Percentiles rank a stretch among this genome's conserved stretches.
These are phyloP conservation scores for Pseudomyrmex pallidus DNA, from an alignment of 1,140 invertebrate species.

Conservation along the genomic window DNA sequence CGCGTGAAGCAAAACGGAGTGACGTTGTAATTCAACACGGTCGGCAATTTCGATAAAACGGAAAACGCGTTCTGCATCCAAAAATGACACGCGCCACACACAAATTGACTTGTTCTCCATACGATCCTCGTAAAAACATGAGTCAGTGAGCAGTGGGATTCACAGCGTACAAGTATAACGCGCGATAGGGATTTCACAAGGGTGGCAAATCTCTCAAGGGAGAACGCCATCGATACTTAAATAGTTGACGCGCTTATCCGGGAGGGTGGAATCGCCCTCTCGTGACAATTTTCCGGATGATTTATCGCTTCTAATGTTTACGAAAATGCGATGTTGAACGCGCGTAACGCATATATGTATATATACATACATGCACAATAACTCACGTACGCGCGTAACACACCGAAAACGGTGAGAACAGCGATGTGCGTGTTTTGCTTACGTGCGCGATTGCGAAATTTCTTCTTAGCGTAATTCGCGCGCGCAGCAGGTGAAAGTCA, in stretches of 20 bases:
- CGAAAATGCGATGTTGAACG: not conserved
- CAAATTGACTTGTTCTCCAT: constrained; percentile 43
- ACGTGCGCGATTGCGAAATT: constrained; percentile 32
- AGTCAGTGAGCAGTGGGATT: constrained; percentile 22
- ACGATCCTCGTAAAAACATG: constrained; percentile 65
- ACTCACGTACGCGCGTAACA: not conserved
- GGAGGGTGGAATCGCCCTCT: constrained; percentile 3
- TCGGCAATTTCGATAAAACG: constrained; percentile 18
- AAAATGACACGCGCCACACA: constrained; percentile 24
- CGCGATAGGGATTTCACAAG: constrained; percentile 14
- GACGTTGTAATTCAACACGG: not conserved
- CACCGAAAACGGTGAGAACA: not conserved
- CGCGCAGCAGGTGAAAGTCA: constrained; percentile 54
- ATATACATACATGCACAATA: not conserved
- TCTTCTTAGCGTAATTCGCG: constrained; percentile 47
- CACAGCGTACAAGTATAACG: constrained; percentile 28
- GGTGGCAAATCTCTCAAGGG: constrained; percentile 34
- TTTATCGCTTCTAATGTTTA: constrained; percentile 52
- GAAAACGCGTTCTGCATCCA: constrained; percentile 4
- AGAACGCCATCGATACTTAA: constrained; percentile 61
- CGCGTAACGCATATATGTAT: not conserved
- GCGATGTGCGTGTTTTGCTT: not conserved
- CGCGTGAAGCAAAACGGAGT: not conserved
- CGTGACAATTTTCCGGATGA: constrained; percentile 58
- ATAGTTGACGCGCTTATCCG: constrained; percentile 55